Conservation (phyloP, 2,113 vertebrate genomes). For the Pseudonaja textilis region DNA sequence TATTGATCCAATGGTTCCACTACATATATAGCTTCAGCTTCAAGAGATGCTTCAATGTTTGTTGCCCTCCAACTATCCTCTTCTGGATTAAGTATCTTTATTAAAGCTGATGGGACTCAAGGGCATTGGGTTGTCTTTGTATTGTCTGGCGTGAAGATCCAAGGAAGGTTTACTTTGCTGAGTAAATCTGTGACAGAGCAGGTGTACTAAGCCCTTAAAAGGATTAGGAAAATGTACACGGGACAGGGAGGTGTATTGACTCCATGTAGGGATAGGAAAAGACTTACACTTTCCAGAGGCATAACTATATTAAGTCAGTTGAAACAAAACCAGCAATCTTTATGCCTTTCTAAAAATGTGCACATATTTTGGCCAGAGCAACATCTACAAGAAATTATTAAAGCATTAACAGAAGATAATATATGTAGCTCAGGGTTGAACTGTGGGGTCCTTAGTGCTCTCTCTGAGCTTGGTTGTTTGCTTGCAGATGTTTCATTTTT, state of each 20-base stretch:
- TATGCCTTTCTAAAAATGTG: neutral
- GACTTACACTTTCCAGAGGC: neutral
- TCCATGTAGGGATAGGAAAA: neutral
- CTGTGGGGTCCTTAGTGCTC: neutral
- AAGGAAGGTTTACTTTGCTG: neutral
- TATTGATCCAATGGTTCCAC: neutral
- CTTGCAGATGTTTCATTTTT: neutral
- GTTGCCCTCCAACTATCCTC: neutral
- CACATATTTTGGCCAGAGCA: neutral
- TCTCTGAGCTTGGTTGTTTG: neutral
- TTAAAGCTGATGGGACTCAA: neutral
- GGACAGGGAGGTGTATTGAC: neutral
- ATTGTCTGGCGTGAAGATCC: neutral
- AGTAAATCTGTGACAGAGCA: neutral
- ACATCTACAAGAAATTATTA: neutral
- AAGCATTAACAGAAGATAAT: neutral
- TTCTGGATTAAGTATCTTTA: neutral
- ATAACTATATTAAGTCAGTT: neutral
- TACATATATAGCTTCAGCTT: neutral
- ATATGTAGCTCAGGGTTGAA: neutral
- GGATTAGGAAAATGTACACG: neutral
- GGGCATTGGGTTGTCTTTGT: neutral
- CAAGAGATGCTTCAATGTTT: neutral
- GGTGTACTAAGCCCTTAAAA: neutral
- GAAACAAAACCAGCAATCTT: neutral